A percentile compares a stretch with the other conserved stretches of the same genome.
phyloP scores from a whole-genome alignment of 2,113 vertebrate genomes.

The Motacilla alba region DNA sequence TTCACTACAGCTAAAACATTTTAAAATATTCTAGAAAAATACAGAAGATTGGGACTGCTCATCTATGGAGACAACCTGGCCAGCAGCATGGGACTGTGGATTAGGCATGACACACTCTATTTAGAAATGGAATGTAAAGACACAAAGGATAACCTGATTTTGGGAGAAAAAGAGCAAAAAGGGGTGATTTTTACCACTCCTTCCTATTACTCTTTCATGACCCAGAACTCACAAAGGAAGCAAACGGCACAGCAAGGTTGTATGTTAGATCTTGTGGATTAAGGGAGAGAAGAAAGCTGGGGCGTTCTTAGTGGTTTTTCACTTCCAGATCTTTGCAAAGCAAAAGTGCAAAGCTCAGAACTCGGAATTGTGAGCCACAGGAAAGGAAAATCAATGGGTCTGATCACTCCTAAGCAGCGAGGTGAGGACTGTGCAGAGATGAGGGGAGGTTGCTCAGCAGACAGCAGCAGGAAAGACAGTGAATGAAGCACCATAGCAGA shows the following conservation, averaged over 20 bases:
- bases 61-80: not conserved
- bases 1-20: not conserved
- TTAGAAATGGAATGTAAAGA: not conserved
- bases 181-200: not conserved
- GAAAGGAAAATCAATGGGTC: not conserved
- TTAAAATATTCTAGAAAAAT: not conserved
- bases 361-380: not conserved
- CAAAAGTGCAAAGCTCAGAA: not conserved
- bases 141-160: not conserved
- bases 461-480: not conserved
- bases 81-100: fast-evolving
- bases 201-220: not conserved
- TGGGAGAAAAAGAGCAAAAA: not conserved
- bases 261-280: not conserved
- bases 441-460: not conserved
- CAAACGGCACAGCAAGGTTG: not conserved
- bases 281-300: not conserved
- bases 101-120: not conserved
- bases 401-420: not conserved
- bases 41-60: not conserved
- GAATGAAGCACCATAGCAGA: fast-evolving
- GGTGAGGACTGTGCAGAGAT: not conserved
- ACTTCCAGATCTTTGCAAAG: not conserved
- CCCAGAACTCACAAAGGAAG: not conserved
- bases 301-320: not conserved